Base-by-base conservation (phyloP, 2,888 invertebrate species). In the Physocephala rufipes region DNA sequence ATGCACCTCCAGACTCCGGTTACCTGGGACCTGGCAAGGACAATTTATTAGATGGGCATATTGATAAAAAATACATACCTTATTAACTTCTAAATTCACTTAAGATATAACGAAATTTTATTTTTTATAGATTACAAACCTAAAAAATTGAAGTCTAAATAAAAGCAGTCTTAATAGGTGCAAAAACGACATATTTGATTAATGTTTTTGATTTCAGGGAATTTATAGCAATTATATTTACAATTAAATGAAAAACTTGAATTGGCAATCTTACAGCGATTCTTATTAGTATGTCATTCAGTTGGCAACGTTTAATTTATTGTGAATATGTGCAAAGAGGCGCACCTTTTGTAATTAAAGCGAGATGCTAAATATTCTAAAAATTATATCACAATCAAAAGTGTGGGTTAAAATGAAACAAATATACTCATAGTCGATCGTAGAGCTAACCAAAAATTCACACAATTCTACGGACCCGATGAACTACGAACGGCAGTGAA, bases 401-500 rank as follows among this genome's bases (percentile, higher is more conserved):
- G 12, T 13, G 9, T 36, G 4, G 36, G 9, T 43, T 45, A n/a
- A 24, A 63, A 24, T 5, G 45, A 63, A 47, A 45, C 21, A 63
- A 47, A 58, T 28, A 24, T 24, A 26, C 1, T 5, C 15, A 9
- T 43, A 45, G 21, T 43, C 2, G 19, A 16, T 21, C 45, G 1
- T 16, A 63, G 47, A 63, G 24, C 43, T 63, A 63, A 63, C 63
- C 76, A 66, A 71, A 43, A 67, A 67, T 55, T 58, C 15, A 43
- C 24, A 59, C 26, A 21, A 43, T 63, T 74, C 43, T 59, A 26
- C 74, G n/a, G 71, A 70, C 71, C n/a, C 71, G 71, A 63, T 59
- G 71, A 64, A 43, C 73, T 77, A 75, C 71, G 70, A 79, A 68
- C 69, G 71, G 63, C 74, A 75, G 78, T 70, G 62, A 78, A 74